These are phyloP conservation scores for Chironomus striatipennis DNA, from an alignment of 1,140 invertebrate genomes.

Conservation along the genomic window DNA sequence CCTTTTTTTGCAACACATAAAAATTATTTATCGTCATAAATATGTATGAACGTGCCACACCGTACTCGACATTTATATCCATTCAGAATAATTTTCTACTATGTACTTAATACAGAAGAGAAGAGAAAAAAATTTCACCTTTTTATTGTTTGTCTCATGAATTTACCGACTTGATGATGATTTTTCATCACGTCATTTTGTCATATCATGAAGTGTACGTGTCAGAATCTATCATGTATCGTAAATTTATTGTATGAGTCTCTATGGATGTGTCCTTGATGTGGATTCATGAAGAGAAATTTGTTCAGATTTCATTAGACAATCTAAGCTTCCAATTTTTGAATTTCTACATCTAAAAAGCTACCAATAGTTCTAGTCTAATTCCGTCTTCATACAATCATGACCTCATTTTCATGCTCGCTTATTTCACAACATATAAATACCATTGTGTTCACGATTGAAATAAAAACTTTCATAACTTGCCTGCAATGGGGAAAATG, in stretches of 20 bases:
- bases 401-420: neutral
- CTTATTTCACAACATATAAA: neutral
- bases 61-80: no score
- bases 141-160: neutral
- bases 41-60: neutral
- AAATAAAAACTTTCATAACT: no score
- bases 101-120: neutral
- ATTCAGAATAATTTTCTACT: neutral
- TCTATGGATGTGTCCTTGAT: no score
- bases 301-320: no score
- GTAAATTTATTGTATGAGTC: neutral
- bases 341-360: no score
- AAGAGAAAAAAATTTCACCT: no score
- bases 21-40: conserved; percentile 10
- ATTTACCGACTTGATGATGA: neutral
- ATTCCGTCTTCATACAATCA: neutral
- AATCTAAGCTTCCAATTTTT: no score
- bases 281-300: no score
- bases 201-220: neutral
- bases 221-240: neutral
- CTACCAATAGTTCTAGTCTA: neutral
- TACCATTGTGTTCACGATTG: no score
- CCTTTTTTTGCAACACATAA: neutral
- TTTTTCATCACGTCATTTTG: conserved; percentile 13
- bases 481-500: neutral